These are phyloP conservation scores for Cydia amplana DNA, from an alignment of 1,140 invertebrate species.

Conservation along the genomic window DNA sequence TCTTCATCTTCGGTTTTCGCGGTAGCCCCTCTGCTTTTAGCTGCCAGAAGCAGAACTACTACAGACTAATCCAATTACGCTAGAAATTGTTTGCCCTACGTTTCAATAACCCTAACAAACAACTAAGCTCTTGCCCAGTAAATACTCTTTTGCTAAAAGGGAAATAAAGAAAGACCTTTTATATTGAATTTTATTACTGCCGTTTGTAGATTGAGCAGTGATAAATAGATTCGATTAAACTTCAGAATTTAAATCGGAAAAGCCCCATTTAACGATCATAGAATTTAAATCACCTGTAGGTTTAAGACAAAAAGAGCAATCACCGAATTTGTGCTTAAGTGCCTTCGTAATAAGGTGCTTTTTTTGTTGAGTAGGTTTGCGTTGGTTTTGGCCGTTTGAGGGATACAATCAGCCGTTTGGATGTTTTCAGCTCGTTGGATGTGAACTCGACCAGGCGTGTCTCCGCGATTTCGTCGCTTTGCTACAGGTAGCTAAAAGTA, in stretches of 20 bases:
- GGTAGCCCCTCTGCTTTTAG: no score
- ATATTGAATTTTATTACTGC: not conserved
- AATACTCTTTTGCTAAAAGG: not conserved
- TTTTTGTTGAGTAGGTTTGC: not conserved
- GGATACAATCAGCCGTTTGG: not conserved
- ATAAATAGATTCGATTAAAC: slow-evolving; percentile 8
- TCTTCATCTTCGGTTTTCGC: no score
- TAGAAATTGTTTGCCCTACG: not conserved
- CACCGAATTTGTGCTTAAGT: not conserved
- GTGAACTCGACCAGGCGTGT: not conserved
- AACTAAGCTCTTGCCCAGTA: not conserved
- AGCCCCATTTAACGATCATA: not conserved
- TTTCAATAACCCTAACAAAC: slow-evolving; percentile 1
- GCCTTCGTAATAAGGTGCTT: not conserved
- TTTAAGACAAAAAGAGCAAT: not conserved
- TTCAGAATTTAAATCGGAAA: not conserved
- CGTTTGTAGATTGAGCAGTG: not conserved
- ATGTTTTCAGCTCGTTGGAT: not conserved
- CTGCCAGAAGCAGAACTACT: not conserved
- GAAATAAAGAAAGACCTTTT: not conserved
- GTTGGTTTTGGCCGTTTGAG: not conserved
- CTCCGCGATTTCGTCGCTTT: no score
- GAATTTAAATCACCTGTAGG: not conserved
- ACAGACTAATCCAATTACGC: not conserved
- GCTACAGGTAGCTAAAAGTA: no score